These are phyloP conservation scores for Neomicropteryx cornuta DNA, from an alignment of 1,140 invertebrate species.

Conservation along the genomic window DNA sequence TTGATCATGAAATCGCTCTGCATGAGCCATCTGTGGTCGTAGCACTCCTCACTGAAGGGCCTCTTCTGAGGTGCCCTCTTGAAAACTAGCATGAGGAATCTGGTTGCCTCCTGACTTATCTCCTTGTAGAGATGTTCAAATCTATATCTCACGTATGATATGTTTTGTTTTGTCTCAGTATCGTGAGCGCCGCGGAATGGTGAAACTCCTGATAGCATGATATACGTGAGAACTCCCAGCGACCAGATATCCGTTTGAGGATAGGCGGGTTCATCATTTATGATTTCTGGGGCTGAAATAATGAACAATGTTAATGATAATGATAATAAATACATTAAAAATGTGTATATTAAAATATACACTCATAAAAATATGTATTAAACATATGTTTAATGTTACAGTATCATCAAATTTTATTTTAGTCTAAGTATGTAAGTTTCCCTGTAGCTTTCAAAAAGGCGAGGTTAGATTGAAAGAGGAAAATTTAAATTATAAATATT, in stretches of 20 bases:
- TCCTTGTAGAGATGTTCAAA: slow-evolving; percentile 93
- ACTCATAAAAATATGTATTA: no score
- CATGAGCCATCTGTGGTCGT: slow-evolving; percentile 90
- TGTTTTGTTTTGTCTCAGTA: slow-evolving; percentile 82
- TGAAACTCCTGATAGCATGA: slow-evolving; percentile 87
- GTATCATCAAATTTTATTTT: no score
- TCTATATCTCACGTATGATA: slow-evolving; percentile 84
- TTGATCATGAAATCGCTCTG: slow-evolving; percentile 87
- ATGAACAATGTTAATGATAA: slow-evolving; percentile 10
- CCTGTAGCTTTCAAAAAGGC: no score
- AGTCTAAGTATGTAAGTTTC: no score
- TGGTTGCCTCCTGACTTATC: slow-evolving; percentile 84
- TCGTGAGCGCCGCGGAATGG: slow-evolving; percentile 79
- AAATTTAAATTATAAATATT: no score
- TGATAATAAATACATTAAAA: slow-evolving; percentile 3
- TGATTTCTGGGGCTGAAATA: slow-evolving; percentile 78
- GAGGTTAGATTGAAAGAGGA: no score
- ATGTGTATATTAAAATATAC: no score
- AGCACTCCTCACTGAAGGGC: slow-evolving; percentile 84
- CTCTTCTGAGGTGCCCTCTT: slow-evolving; percentile 91
- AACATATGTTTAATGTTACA: no score
- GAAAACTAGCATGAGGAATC: slow-evolving; percentile 91
- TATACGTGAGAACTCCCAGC: slow-evolving; percentile 83
- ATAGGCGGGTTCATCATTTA: slow-evolving; percentile 74
- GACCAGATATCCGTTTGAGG: slow-evolving; percentile 94